phyloP scores from a whole-genome alignment of 2,113 vertebrate genomes.

The Sinosuthora webbiana region DNA sequence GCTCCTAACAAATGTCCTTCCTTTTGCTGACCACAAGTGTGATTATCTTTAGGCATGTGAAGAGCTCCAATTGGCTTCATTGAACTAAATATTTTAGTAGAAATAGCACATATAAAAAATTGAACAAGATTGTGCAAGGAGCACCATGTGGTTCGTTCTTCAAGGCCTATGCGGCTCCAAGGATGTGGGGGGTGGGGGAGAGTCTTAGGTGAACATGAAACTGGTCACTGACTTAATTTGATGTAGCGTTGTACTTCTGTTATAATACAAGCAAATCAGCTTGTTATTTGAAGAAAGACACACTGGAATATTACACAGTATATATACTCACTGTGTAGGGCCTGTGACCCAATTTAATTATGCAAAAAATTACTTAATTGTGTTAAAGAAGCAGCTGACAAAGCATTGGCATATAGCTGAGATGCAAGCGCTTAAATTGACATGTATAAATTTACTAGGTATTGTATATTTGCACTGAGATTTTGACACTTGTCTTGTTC shows the following conservation, averaged over 20 bases:
- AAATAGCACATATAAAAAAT: background rate
- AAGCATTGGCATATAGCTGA: background rate
- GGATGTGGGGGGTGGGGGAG: fast-evolving
- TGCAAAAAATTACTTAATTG: background rate
- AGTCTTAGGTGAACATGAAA: background rate
- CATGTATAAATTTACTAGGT: background rate
- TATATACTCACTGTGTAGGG: background rate
- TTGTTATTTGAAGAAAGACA: background rate
- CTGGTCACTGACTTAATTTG: background rate
- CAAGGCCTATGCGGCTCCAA: background rate
- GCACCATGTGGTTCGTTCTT: background rate
- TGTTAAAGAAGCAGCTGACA: background rate
- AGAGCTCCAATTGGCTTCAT: background rate
- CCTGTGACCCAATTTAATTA: background rate
- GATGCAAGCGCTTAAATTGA: background rate
- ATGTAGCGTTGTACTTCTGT: background rate
- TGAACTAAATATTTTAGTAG: background rate
- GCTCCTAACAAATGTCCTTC: background rate
- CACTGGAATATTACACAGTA: background rate
- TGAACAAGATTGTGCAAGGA: background rate
- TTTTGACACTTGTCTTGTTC: background rate
- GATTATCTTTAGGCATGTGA: background rate
- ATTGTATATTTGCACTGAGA: background rate
- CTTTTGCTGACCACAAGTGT: background rate
- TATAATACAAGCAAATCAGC: background rate